Base-by-base conservation (phyloP, 2,113 vertebrate species). In the Solea senegalensis region DNA sequence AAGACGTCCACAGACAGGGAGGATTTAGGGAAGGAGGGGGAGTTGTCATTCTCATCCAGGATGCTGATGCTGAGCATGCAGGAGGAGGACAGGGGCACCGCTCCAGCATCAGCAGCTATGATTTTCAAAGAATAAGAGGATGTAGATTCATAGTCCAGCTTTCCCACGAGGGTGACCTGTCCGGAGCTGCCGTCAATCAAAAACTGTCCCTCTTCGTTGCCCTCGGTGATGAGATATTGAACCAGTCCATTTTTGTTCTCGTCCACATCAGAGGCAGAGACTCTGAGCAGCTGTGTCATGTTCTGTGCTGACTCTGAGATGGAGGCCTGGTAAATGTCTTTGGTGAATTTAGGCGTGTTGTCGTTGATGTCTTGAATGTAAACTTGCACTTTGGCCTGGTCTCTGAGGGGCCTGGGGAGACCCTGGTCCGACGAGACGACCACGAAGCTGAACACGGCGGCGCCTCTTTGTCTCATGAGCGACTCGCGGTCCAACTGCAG, bases 281-380 rank as follows among this genome's bases (percentile, higher is more conserved):
- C 96, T 45, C 98, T 90, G 49, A 99, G 92, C 11, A 99, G 93
- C 9, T 97, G 97, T 0, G 97, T 99, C 90, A 96, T 84, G 80
- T 97, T 98, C 40, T 83, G 94, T 55, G 97, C 98, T 0, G 92
- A 85, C 90, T 99, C 98, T 0, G 97, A 98, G 83, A 99, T 87
- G 5, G 96, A 96, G 54, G 97, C 98, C 92, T 97, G 97, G 86
- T 98, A 99, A 65, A 97, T 93, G 91, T 98, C 97, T 91, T 97
- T 98, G 48, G 96, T 86, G 89, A 99, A 99, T 41, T 96, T 97
- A 9, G 98, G 98, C 3, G 93, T 78, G n/a, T 98, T 98, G 86
- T 99, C 98, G 62, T 99, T 99, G 69, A 98, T 96, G 87, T 99
- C 98, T 78, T 95, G 95, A 86, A 98, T 92, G 74, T 97, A 97